These are phyloP conservation scores for Melinopterus prodromus DNA, from an alignment of 2,888 invertebrate species.

Conservation along the genomic window DNA sequence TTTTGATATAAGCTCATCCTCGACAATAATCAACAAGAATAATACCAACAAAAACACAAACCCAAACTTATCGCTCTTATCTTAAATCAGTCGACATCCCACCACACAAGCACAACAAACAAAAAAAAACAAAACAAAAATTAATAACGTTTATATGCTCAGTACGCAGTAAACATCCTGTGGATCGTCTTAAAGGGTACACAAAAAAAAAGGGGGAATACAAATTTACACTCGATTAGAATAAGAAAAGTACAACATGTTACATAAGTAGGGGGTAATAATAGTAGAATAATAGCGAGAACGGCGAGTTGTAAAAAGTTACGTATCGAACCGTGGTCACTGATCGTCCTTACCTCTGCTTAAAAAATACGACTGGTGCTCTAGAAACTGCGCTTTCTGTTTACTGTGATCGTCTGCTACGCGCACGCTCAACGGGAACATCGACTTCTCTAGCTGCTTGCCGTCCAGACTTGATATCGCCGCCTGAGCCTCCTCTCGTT, in stretches of 20 bases:
- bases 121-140: constrained; percentile 4
- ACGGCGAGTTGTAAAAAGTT: neutral
- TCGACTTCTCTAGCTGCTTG: constrained; percentile 83
- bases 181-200: neutral
- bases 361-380: constrained; percentile 35
- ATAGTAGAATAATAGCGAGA: neutral
- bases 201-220: neutral
- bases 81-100: neutral
- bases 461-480: constrained; percentile 88
- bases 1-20: too few species aligned
- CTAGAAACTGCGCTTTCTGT: constrained; percentile 69
- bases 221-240: neutral
- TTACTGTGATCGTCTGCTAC: constrained; percentile 86
- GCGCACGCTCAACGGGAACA: constrained; percentile 81
- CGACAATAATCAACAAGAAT: neutral
- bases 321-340: constrained; percentile 5
- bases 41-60: neutral
- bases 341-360: constrained; percentile 33
- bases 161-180: neutral
- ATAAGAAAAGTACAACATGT: constrained; percentile 4
- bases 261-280: neutral
- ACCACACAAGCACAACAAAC: neutral
- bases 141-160: neutral
- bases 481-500: constrained; percentile 88
- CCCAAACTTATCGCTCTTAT: neutral